These are phyloP conservation scores for Danaus melanippus DNA, from an alignment of 1,140 invertebrate genomes.

Conservation along the genomic window DNA sequence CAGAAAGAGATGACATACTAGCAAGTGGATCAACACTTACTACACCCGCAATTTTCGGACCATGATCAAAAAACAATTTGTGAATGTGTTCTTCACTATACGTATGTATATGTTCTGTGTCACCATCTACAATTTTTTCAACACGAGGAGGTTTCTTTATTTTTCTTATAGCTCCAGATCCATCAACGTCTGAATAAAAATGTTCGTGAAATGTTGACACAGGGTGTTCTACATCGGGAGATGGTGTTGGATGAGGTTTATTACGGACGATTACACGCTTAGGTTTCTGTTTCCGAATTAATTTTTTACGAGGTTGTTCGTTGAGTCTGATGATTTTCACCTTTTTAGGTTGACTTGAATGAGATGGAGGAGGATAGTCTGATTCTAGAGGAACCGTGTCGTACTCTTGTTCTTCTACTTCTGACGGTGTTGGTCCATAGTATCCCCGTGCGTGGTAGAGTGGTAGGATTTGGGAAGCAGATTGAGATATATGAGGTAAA, in stretches of 20 bases:
- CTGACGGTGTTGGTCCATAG: conserved; percentile 58
- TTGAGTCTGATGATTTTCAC: conserved; percentile 61
- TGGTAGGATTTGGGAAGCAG: conserved; percentile 57
- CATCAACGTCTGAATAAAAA: conserved; percentile 65
- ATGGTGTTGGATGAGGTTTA: conserved; percentile 24
- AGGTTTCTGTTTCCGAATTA: conserved; percentile 43
- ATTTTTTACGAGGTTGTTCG: conserved; percentile 52
- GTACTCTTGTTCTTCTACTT: conserved; percentile 52
- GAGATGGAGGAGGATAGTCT: conserved; percentile 28
- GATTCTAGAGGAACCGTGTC: conserved; percentile 37
- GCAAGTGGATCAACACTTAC: conserved; percentile 36
- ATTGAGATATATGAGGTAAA: conserved; percentile 25
- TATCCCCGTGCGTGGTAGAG: conserved; percentile 63
- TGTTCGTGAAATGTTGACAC: conserved; percentile 61
- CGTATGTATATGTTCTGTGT: conserved; percentile 69
- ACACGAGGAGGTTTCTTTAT: conserved; percentile 63
- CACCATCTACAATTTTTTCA: conserved; percentile 68
- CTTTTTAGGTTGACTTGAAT: conserved; percentile 36
- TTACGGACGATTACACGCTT: conserved; percentile 45
- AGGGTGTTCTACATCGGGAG: conserved; percentile 47
- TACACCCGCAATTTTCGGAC: conserved; percentile 32
- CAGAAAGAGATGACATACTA: conserved; percentile 34
- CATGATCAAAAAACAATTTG: conserved; percentile 57
- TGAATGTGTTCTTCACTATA: conserved; percentile 70
- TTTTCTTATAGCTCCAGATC: conserved; percentile 55